Percentiles rank a stretch among this genome's conserved stretches.
These are phyloP conservation scores for Sepioteuthis lessoniana DNA, from an alignment of 2,888 invertebrate species.

Conservation along the genomic window DNA sequence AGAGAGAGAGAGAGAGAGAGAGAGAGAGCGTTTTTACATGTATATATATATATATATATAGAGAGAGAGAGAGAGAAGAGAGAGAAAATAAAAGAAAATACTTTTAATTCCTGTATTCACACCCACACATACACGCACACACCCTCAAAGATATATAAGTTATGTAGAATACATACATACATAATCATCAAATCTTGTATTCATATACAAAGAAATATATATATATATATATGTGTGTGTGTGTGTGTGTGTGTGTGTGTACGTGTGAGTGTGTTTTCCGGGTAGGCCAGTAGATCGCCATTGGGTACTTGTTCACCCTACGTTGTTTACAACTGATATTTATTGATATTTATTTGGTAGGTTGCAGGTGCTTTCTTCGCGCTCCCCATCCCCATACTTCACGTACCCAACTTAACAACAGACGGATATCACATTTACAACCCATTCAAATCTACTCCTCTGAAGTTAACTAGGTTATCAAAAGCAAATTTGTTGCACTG, in stretches of 20 bases:
- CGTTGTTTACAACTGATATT: neutral
- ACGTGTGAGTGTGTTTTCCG: neutral
- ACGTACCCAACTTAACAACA: neutral
- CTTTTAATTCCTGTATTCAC: no score
- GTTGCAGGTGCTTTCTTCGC: neutral
- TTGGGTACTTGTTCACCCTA: neutral
- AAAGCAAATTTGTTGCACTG: neutral
- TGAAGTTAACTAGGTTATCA: neutral
- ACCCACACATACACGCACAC: neutral
- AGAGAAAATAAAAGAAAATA: no score
- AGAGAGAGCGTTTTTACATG: no score
- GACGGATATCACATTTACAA: neutral
- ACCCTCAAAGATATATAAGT: neutral
- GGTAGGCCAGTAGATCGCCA: neutral
- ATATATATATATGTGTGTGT: neutral
- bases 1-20: no score
- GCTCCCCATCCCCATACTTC: neutral
- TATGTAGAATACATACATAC: no score
- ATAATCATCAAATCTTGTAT: no score
- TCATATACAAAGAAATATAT: neutral
- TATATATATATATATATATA: no score
- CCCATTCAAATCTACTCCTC: neutral
- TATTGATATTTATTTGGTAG: neutral
- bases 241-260: neutral
- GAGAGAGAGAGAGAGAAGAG: no score